phyloP scores from a whole-genome alignment of 2,113 vertebrate genomes.

The Suricata suricatta region DNA sequence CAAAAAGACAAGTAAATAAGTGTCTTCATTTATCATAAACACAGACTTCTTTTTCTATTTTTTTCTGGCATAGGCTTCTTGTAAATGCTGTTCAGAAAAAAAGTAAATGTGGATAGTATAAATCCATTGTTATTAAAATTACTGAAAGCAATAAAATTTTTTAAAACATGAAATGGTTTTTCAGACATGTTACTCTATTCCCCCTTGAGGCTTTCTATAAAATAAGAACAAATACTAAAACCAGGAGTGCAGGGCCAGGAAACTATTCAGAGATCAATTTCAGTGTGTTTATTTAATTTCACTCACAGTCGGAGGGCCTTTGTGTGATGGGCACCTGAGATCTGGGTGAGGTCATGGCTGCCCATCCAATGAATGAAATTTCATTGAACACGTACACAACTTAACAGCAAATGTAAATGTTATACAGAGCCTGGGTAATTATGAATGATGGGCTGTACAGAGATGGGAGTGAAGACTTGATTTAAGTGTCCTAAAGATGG shows the following conservation, averaged over 20 bases:
- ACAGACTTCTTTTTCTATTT: not conserved
- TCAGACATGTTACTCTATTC: not conserved
- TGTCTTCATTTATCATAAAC: conserved; percentile 14
- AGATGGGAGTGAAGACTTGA: not conserved
- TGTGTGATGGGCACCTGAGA: not conserved
- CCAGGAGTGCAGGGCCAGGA: not conserved
- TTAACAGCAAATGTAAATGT: not conserved
- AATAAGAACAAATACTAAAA: not conserved
- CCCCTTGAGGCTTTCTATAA: not conserved
- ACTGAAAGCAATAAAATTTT: not conserved
- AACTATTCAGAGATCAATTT: not conserved
- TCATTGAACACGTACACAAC: not conserved
- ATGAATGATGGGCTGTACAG: not conserved
- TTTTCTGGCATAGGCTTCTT: not conserved
- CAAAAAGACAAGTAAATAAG: conserved; percentile 47
- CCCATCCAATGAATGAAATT: not conserved
- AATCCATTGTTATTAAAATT: conserved; percentile 8
- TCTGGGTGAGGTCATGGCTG: not conserved
- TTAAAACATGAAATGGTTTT: not conserved
- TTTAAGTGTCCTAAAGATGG: not conserved
- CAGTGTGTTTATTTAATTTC: not conserved
- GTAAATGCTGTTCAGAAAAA: conserved; percentile 38
- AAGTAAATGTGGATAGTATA: not conserved
- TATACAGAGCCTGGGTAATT: not conserved
- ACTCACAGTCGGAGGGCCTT: not conserved